Conservation (phyloP, 2,797 vertebrate species). For the Oreochromis grahami region DNA sequence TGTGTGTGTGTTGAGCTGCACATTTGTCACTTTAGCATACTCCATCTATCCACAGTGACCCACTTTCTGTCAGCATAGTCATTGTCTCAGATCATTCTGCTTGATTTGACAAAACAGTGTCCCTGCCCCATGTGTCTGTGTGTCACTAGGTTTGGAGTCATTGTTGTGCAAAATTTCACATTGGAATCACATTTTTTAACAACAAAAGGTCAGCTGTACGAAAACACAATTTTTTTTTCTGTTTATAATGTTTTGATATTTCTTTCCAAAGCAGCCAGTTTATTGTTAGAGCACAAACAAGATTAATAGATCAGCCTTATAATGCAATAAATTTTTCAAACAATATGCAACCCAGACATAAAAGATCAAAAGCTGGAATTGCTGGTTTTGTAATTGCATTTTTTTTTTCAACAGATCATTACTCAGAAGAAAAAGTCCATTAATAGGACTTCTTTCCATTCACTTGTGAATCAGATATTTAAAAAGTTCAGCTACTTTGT, state of each 20-base stretch:
- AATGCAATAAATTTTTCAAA: background rate
- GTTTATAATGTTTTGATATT: background rate
- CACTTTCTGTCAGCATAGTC: conserved; percentile 21
- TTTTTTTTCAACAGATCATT: background rate
- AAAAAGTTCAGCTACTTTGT: background rate
- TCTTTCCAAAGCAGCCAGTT: background rate
- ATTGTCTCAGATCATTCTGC: conserved; percentile 44
- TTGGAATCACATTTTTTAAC: background rate
- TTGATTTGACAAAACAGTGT: conserved; percentile 34
- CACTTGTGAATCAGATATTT: background rate
- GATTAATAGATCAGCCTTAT: background rate
- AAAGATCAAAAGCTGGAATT: background rate
- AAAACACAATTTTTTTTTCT: background rate
- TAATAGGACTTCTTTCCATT: background rate
- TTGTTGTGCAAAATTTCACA: background rate
- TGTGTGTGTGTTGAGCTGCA: background rate
- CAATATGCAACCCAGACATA: background rate
- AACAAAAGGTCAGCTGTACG: background rate
- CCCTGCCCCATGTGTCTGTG: background rate
- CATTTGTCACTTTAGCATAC: conserved; percentile 13
- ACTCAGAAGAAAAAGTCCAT: background rate
- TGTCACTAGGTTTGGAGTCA: background rate
- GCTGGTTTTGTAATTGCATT: background rate
- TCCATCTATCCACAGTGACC: conserved; percentile 25
- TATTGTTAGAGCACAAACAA: background rate